Evolutionary conservation across 2,797 vertebrate genomes (phyloP).

Genomic region (Gobionotothen gibberifrons): DNA sequence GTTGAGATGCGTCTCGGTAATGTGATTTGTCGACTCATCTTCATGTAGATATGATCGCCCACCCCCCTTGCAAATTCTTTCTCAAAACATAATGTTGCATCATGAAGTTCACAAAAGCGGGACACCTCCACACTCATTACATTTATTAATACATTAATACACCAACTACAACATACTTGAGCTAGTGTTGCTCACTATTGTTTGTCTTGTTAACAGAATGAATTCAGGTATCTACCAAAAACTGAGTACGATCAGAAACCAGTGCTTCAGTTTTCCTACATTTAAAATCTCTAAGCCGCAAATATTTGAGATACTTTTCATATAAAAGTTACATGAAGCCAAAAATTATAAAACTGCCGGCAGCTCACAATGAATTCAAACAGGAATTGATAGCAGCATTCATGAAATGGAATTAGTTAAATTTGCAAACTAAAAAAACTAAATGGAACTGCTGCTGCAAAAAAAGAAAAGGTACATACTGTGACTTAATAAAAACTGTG

Average conservation of each 20-base stretch:
- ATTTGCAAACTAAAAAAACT: neutral
- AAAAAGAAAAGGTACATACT: neutral
- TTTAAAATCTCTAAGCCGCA: neutral
- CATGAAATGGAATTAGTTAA: neutral
- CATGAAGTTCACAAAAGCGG: slow-evolving; percentile 25
- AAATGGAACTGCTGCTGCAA: neutral
- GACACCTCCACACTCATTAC: slow-evolving; percentile 20
- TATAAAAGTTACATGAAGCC: neutral
- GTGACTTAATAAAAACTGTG: neutral
- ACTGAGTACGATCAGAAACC: neutral
- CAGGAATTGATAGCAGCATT: neutral
- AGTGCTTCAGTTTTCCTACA: neutral
- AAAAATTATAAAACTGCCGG: no score
- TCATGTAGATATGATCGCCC: slow-evolving; percentile 42
- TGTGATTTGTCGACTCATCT: slow-evolving; percentile 62
- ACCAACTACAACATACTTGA: neutral
- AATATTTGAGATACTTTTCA: neutral
- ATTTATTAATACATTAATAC: slow-evolving; percentile 1
- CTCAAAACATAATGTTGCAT: slow-evolving; percentile 26
- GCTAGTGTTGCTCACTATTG: neutral
- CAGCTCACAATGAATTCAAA: no score
- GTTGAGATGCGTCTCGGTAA: slow-evolving; percentile 70
- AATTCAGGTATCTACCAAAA: neutral
- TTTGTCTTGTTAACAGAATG: neutral
- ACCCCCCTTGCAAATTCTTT: slow-evolving; percentile 4